Base-by-base conservation (phyloP, 30 jellyfish, hydroid and myxozoan species). In the Aurelia aurita region DNA sequence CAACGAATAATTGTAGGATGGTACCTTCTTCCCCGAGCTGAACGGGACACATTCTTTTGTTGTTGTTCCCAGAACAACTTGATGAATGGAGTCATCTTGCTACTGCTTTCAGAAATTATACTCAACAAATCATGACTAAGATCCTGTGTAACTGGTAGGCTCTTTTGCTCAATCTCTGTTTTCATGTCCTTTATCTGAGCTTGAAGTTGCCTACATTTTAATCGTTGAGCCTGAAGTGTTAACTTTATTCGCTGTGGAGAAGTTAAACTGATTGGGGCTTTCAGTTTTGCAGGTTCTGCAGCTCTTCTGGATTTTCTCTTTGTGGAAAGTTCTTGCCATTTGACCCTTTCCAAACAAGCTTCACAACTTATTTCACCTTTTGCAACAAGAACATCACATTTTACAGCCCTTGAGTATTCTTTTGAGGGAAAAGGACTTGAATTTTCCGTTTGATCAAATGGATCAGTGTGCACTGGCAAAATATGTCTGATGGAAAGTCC, bases 181-280 rank as follows among this genome's bases (percentile, higher is more conserved):
- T 45, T 3, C 69, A 39, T 71, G 32, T 43, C 83, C 5, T 21
- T 46, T 6, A 47, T 9, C 45, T 13, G 3, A 45, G 39, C 68
- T 18, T 47, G 21, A 2, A 47, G 31, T 16, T 43, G 69, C 26
- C 68, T 71, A 47, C 80, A 63, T 67, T 70, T 73, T 64, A 82
- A 39, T 25, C 92, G 23, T 57, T 65, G 75, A 47, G 66, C 80
- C 58, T 69, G 92, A 65, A 82, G 62, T 51, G 84, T 64, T 82
- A 82, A 57, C 79, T 82, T 82, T 59, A 68, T 9, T 88, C 87
- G 87, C 39, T 66, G 62, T 6, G 92, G 77, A 57, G 87, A 68
- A n/a, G 87, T 82, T 66, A 47, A 66, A 22, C 76, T 31, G 35
- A 82, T 39, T 44, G 92, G 92, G 51, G 92, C 92, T 22, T 82